A percentile compares a stretch with the other conserved stretches of the same genome.
phyloP scores from a whole-genome alignment of 2,797 vertebrate species.

The Alauda arvensis region DNA sequence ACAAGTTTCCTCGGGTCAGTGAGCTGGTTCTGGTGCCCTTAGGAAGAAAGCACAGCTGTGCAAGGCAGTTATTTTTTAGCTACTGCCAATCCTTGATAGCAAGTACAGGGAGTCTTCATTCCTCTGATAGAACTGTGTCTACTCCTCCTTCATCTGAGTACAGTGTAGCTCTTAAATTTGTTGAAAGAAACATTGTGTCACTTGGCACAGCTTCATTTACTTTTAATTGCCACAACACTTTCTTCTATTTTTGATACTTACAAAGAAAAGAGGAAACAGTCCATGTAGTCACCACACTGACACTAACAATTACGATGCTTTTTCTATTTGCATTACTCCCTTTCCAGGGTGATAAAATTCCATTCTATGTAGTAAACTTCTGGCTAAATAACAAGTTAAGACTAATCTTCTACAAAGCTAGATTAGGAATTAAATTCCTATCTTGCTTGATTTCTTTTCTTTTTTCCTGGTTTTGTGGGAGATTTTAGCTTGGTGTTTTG shows the following conservation, averaged over 20 bases:
- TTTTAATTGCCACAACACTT: not conserved
- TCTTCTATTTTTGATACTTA: not conserved
- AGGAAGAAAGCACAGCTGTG: not conserved
- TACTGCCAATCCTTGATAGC: not conserved
- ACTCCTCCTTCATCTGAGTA: not conserved
- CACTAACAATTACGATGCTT: not conserved
- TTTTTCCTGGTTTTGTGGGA: not conserved
- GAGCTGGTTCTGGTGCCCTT: not conserved
- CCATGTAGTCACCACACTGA: not conserved
- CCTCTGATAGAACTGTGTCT: not conserved
- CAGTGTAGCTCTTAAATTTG: not conserved
- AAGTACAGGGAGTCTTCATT: not conserved
- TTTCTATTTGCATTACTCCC: not conserved
- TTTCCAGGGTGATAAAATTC: not conserved
- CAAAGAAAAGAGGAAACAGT: not conserved
- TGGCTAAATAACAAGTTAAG: not conserved
- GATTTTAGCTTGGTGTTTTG: not conserved
- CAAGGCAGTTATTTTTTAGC: not conserved
- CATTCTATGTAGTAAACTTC: not conserved
- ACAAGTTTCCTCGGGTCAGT: not conserved
- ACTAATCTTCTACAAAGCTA: not conserved
- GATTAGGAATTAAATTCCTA: not conserved
- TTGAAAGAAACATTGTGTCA: not conserved
- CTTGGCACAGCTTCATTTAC: not conserved
- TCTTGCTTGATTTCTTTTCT: not conserved